Evolutionary conservation across 2,888 invertebrate genomes (phyloP), one percentile per base, ranked within the genome.

Genomic region (Plebejus melissa): DNA sequence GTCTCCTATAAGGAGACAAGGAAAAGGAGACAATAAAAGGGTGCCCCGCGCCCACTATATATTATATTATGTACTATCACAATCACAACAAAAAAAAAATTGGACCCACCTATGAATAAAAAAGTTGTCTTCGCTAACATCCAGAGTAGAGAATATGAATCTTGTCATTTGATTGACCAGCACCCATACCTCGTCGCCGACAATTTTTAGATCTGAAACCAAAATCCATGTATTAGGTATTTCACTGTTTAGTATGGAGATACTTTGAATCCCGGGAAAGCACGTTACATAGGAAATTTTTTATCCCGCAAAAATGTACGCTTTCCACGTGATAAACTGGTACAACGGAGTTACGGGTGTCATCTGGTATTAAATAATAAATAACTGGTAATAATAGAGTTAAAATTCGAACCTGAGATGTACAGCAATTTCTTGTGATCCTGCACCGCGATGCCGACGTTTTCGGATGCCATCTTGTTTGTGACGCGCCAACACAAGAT

Each of bases 401-500:
- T 57, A 22, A 22, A 22, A 22, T 22, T 41, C 7, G 60, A 6
- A 92, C 93, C 92, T 78, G 91, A 87, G 2, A 97, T 96, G 83
- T 97, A 97, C 5, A 96, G 94, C 88, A 97, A 94, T 54, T 94
- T 95, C 1, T 89, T 81, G 58, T 95, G 93, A 83, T 97, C 94
- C 78, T 95, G 94, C 0, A 94, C 95, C 0, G 96, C 94, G 0
- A 95, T 83, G 0, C 88, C 95, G n/a, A 95, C 90, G 75, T 94
- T 95, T 0, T 88, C 88, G 0, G 91, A 88, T 1, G 87, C 88
- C 77, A 96, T 90, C 0, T 93, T 86, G 6, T 86, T 89, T 36
- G 91, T 90, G 0, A 94, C 94, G 79, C 96, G 96, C 97, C 97
- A 97, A 82, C 97, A 97, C 28, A 96, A 95, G 0, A 97, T 89